Evolutionary conservation across 2,888 invertebrate species (phyloP).

Genomic region (Hemithea aestivaria): DNA sequence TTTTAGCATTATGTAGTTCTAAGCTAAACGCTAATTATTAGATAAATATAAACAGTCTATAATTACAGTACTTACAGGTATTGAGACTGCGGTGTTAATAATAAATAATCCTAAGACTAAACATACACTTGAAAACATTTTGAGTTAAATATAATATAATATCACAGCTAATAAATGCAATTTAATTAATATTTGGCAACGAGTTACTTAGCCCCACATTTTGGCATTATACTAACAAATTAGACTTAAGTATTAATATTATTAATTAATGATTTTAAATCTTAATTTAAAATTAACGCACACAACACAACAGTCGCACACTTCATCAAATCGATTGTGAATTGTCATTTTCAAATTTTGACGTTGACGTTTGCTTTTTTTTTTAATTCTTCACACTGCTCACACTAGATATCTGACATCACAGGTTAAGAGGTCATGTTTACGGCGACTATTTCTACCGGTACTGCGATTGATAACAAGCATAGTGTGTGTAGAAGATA

Average conservation of each 20-base stretch:
- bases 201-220: constrained; percentile 1
- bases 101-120: constrained; percentile 35
- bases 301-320: background rate
- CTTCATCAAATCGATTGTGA: constrained; percentile 11
- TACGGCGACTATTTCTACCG: background rate
- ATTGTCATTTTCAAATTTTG: too few species aligned
- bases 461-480: too few species aligned
- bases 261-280: background rate
- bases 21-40: too few species aligned
- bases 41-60: too few species aligned
- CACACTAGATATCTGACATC: too few species aligned
- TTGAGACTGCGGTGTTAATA: constrained; percentile 1
- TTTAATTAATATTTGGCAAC: constrained; percentile 3
- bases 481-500: too few species aligned
- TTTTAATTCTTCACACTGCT: background rate
- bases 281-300: constrained; percentile 13
- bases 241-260: background rate
- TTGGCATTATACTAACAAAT: background rate
- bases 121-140: constrained; percentile 45
- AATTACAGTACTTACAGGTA: constrained; percentile 48
- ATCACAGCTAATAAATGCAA: constrained; percentile 46
- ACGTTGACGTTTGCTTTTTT: constrained; percentile 6
- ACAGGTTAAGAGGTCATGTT: constrained; percentile 1
- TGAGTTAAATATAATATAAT: constrained; percentile 29
- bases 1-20: too few species aligned